Evolutionary conservation across 1,140 invertebrate genomes (phyloP).

Genomic region (Odontomachus brunneus): DNA sequence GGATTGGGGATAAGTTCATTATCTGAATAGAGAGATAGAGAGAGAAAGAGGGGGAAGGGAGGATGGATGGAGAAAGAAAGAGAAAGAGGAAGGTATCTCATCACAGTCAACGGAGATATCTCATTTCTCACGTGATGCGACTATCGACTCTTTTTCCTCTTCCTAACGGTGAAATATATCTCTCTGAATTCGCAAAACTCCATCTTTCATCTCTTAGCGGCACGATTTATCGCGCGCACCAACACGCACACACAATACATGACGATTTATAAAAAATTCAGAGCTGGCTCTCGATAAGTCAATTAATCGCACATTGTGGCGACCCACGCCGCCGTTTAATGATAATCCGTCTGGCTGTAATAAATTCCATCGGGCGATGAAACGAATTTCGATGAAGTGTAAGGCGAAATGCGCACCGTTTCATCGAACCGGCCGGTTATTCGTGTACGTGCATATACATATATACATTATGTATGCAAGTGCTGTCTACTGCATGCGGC

Average conservation of each 20-base stretch:
- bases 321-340: not conserved
- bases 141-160: not conserved
- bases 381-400: slow-evolving; percentile 10
- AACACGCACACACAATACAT: not conserved
- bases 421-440: slow-evolving; percentile 13
- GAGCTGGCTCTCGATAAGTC: not conserved
- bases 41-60: too few species aligned
- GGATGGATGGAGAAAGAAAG: not conserved
- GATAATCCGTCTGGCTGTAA: slow-evolving; percentile 9
- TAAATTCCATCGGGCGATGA: slow-evolving; percentile 10
- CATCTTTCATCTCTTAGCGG: not conserved
- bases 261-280: not conserved
- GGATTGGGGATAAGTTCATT: slow-evolving; percentile 10
- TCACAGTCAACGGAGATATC: not conserved
- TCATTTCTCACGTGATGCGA: not conserved
- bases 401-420: slow-evolving; percentile 1
- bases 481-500: slow-evolving; percentile 48
- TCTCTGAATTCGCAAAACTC: not conserved
- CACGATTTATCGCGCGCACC: too few species aligned
- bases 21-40: not conserved
- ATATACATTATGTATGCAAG: slow-evolving; percentile 19
- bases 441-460: not conserved
- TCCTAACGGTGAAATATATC: not conserved
- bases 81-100: not conserved
- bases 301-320: slow-evolving; percentile 10